Evolutionary conservation across 1,140 invertebrate genomes (phyloP), one percentile per base, ranked within the genome.

Genomic region (Aradophagus sp.): DNA sequence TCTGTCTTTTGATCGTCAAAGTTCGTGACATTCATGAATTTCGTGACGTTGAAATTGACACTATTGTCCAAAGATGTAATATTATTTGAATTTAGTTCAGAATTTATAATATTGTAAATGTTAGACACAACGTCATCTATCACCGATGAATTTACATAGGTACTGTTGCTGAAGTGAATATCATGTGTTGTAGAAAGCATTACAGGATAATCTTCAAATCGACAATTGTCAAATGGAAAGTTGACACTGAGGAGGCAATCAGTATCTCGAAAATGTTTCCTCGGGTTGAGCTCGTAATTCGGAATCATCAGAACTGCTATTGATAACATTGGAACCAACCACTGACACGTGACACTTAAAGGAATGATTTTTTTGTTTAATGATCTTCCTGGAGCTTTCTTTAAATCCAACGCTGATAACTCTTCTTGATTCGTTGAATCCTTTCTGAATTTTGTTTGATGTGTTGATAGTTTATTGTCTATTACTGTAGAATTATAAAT

Each of bases 201-300:
- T 1, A 13, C 7, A 5, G 12, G 5, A 42, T 14, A 23, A 3
- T 13, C 10, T n/a, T 29, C 27, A 5, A n/a, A n/a, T 29, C 17
- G 12, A 19, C 44, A 61, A n/a, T 36, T 7, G 11, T 44, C 20
- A 12, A 62, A 42, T 23, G 58, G 58, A 34, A 62, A 52, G 31
- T 39, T 32, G 2, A 19, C 10, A 1, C 29, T 27, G 7, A 52
- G 5, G 13, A 6, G n/a, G 13, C 58, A 62, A 7, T 36, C 5
- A 3, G 7, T 17, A 12, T 45, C 38, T 26, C 31, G 8, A 10
- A 42, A 34, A 16, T 45, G 7, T 17, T n/a, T n/a, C 11, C 11
- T n/a, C 2, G 3, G 15, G 26, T n/a, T 12, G 8, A 50, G 4
- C 13, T 41, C 10, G n/a, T 34, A 34, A n/a, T 53, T 11, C 0